Percentiles rank a stretch among this genome's conserved stretches.
phyloP scores from a whole-genome alignment of 2,797 vertebrate species.

The Lepilemur septentrionalis region DNA sequence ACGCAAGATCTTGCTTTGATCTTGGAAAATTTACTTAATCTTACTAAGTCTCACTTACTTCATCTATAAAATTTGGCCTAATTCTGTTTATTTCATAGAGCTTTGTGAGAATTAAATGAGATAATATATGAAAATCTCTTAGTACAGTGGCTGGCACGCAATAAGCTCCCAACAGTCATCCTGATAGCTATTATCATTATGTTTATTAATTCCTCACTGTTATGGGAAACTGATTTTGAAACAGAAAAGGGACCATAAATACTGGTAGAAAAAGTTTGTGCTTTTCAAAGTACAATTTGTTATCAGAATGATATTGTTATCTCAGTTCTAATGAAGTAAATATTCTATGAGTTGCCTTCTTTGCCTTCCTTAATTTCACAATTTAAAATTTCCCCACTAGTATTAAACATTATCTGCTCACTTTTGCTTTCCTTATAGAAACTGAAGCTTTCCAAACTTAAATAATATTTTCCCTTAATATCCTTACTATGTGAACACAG shows the following conservation, averaged over 20 bases:
- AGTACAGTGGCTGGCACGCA: not conserved
- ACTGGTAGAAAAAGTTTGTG: not conserved
- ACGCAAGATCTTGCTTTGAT: not conserved
- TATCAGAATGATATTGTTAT: not conserved
- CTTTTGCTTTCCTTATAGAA: not conserved
- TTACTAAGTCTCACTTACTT: not conserved
- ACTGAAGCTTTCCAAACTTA: not conserved
- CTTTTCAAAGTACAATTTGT: not conserved
- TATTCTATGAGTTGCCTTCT: not conserved
- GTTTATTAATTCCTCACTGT: not conserved
- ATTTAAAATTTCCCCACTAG: not conserved
- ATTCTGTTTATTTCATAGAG: not conserved
- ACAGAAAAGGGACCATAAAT: not conserved
- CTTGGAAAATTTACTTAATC: not conserved
- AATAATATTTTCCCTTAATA: not conserved
- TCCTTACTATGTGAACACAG: not conserved
- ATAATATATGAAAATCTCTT: not conserved
- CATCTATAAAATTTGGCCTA: not conserved
- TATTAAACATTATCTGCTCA: not conserved
- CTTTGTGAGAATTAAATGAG: not conserved
- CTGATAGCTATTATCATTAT: not conserved
- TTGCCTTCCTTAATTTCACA: constrained; percentile 11
- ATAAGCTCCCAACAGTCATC: not conserved
- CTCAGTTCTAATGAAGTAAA: not conserved
- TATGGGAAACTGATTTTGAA: not conserved